Evolutionary conservation across 2,888 invertebrate genomes (phyloP), one percentile per base, ranked within the genome.

Genomic region (Gastracanthus pulcherrimus): DNA sequence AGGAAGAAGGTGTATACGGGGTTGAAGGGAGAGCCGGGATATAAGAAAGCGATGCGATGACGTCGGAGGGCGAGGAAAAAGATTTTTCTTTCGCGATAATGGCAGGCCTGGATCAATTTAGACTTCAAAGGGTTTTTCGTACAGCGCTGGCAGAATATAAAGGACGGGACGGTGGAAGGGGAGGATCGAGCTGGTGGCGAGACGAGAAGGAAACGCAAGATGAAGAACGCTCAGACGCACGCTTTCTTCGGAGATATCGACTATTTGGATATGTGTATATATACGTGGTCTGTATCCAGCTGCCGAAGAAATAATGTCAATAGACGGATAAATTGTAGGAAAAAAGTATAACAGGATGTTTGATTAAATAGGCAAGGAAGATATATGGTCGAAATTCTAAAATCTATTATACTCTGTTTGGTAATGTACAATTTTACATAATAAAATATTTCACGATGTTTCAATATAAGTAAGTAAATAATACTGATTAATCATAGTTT

Each of bases 91-190:
- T 83, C 85, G 85, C 83, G 83, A 86, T 89, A 88, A 88, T 88
- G 89, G 87, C 84, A 76, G 84, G 71, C 85, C 85, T 85, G 84
- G 86, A 86, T 89, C 88, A 89, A 89, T 89, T 88, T 88, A 85
- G 84, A 88, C 88, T 87, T 88, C 88, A 89, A 88, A 89, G 88
- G 85, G 82, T 85, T 85, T 80, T 34, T 72, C 76, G 69, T n/a
- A n/a, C n/a, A 70, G 84, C 83, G 82, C 82, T 81, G 86, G 85
- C 23, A 84, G 84, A 84, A 85, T 86, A 86, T 85, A 85, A 85
- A 67, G 55, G 23, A 51, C 41, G 58, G 34, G 67, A 55, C 48
- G 62, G 66, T 41, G 29, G 13, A n/a, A 19, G 64, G 19, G n/a
- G 34, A 45, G 6, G 64, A 38, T 9, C 1, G 64, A 4, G n/a